Conservation (phyloP, 1,140 invertebrate species). For the Drosophila oshimai region DNA sequence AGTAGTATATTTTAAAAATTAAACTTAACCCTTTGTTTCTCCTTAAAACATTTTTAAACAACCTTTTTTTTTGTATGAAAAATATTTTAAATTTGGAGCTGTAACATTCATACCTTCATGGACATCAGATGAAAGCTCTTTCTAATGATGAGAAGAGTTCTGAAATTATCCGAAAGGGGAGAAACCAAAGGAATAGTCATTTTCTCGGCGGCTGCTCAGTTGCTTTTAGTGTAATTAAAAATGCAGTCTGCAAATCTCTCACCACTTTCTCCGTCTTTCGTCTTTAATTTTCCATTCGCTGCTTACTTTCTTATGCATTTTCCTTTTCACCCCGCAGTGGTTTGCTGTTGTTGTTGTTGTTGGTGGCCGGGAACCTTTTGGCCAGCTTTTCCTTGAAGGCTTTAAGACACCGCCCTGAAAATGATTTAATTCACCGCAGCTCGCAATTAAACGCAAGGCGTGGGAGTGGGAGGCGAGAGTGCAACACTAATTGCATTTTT, state of each 20-base stretch:
- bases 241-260: conserved; percentile 54
- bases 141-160: conserved; percentile 2
- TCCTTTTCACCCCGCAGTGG: conserved; percentile 20
- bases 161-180: conserved; percentile 20
- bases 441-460: conserved; percentile 67
- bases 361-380: conserved; percentile 27
- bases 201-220: conserved; percentile 31
- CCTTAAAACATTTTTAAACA: too few species aligned
- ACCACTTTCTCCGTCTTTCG: conserved; percentile 26
- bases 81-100: too few species aligned
- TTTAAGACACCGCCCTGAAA: conserved; percentile 33
- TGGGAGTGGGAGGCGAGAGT: conserved; percentile 42
- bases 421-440: conserved; percentile 76
- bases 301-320: conserved; percentile 52
- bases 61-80: too few species aligned
- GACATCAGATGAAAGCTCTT: not conserved
- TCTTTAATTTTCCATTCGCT: conserved; percentile 10
- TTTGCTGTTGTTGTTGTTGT: conserved; percentile 50
- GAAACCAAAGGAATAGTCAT: conserved; percentile 27
- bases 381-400: conserved; percentile 2
- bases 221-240: conserved; percentile 76
- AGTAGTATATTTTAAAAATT: too few species aligned
- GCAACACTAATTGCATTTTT: conserved; percentile 76
- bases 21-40: too few species aligned
- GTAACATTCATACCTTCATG: not conserved